Evolutionary conservation across 2,113 vertebrate genomes (phyloP).

Genomic region (Trematomus loennbergii): DNA sequence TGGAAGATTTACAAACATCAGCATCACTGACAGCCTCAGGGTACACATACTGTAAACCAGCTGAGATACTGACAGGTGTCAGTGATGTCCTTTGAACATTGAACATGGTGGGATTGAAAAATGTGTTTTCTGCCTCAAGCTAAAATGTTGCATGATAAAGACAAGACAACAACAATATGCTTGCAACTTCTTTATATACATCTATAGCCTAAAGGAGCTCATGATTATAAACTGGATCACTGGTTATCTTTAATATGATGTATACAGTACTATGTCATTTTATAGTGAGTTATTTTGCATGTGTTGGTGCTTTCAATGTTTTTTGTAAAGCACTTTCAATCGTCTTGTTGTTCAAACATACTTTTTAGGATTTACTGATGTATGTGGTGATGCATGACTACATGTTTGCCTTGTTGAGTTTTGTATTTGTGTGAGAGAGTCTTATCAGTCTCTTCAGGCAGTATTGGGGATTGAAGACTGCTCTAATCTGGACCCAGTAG

Average conservation of each 20-base stretch:
- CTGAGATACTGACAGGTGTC: constrained; percentile 14
- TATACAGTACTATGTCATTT: no score
- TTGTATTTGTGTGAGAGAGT: constrained; percentile 10
- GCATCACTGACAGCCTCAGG: constrained; percentile 14
- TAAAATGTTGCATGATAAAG: constrained; percentile 21
- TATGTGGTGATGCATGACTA: constrained; percentile 21
- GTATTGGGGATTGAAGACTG: constrained; percentile 49
- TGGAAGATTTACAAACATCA: background rate
- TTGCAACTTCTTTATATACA: background rate
- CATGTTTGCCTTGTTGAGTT: background rate
- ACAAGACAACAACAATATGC: background rate
- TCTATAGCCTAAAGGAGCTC: background rate
- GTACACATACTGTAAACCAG: background rate
- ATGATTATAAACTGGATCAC: no score
- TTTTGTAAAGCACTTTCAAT: no score
- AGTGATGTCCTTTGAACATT: background rate
- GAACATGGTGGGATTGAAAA: background rate
- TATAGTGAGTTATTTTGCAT: no score
- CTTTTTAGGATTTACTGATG: constrained; percentile 31
- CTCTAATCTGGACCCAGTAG: constrained; percentile 70
- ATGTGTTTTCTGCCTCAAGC: constrained; percentile 7
- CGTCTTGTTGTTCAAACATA: no score
- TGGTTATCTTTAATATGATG: background rate
- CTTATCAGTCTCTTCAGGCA: constrained; percentile 66
- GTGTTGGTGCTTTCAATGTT: no score